These are phyloP conservation scores for Caenorhabditis zanzibari DNA, from an alignment of 2,888 invertebrate genomes.

Conservation along the genomic window DNA sequence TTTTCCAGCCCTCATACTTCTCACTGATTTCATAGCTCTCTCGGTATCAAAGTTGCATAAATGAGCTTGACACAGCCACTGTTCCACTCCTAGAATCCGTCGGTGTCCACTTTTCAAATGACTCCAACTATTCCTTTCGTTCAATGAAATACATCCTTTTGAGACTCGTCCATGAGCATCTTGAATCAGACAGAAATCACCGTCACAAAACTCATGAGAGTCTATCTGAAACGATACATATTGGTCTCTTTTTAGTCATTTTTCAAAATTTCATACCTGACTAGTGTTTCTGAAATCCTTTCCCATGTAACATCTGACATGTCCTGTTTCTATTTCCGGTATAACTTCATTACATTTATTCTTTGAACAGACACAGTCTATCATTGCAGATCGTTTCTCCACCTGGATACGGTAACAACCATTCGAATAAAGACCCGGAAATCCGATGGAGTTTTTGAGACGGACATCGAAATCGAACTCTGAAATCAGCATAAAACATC, in stretches of 20 bases:
- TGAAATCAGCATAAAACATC: no score
- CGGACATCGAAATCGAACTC: constrained; percentile 74
- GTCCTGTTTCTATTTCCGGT: constrained; percentile 70
- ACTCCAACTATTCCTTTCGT: constrained; percentile 72
- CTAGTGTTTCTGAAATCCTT: constrained; percentile 65
- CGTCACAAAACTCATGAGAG: constrained; percentile 72
- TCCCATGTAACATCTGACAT: constrained; percentile 72
- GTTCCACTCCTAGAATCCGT: constrained; percentile 75
- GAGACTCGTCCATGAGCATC: constrained; percentile 57
- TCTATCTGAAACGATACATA: constrained; percentile 54
- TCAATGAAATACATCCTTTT: constrained; percentile 72
- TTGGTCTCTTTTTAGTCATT: not conserved
- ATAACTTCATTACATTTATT: constrained; percentile 74
- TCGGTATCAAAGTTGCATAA: constrained; percentile 76
- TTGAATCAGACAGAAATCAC: constrained; percentile 77
- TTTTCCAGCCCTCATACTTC: constrained; percentile 42
- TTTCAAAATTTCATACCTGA: constrained; percentile 43
- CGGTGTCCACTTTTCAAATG: constrained; percentile 75
- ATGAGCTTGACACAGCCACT: constrained; percentile 78
- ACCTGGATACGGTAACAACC: constrained; percentile 76
- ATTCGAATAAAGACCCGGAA: constrained; percentile 74
- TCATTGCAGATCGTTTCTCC: constrained; percentile 64
- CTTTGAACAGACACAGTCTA: constrained; percentile 76
- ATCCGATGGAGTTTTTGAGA: constrained; percentile 63
- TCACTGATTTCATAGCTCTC: constrained; percentile 50